These are phyloP conservation scores for Tenthredo amoena DNA, from an alignment of 2,888 invertebrate genomes.

Conservation along the genomic window DNA sequence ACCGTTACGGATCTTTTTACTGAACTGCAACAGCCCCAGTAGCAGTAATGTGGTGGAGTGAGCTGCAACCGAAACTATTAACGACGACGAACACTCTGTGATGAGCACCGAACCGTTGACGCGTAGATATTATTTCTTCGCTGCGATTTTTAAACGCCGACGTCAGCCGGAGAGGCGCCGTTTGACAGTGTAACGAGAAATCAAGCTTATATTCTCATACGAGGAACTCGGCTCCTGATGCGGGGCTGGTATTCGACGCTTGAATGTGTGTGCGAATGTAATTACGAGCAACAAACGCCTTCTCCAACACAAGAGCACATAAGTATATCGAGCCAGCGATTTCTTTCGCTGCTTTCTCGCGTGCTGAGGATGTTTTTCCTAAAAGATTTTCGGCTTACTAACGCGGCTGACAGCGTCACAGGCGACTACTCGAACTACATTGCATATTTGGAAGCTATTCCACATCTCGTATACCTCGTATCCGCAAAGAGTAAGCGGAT, in stretches of 20 bases:
- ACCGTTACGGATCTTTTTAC: neutral
- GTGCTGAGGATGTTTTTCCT: neutral
- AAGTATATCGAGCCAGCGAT: neutral
- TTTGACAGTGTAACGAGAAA: constrained; percentile 26
- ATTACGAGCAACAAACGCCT: constrained; percentile 19
- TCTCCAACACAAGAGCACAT: neutral
- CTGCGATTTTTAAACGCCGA: constrained; percentile 41
- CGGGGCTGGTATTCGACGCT: constrained; percentile 11
- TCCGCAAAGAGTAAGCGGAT: neutral
- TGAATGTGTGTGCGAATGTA: constrained; percentile 9
- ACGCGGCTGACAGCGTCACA: constrained; percentile 23
- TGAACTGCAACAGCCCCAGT: neutral
- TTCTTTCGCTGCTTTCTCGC: neutral
- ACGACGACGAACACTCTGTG: neutral
- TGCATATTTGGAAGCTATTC: constrained; percentile 12
- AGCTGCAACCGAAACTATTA: constrained; percentile 24
- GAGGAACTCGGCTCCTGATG: constrained; percentile 30
- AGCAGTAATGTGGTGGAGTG: neutral
- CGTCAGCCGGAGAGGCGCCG: constrained; percentile 45
- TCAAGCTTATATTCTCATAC: neutral
- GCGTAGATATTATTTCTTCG: neutral
- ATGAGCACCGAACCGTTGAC: constrained; percentile 2
- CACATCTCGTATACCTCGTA: neutral
- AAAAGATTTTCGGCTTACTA: neutral
- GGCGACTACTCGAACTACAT: constrained; percentile 17